These are phyloP conservation scores for Styela clava DNA, from an alignment of 23 tunicate genomes.

Conservation along the genomic window DNA sequence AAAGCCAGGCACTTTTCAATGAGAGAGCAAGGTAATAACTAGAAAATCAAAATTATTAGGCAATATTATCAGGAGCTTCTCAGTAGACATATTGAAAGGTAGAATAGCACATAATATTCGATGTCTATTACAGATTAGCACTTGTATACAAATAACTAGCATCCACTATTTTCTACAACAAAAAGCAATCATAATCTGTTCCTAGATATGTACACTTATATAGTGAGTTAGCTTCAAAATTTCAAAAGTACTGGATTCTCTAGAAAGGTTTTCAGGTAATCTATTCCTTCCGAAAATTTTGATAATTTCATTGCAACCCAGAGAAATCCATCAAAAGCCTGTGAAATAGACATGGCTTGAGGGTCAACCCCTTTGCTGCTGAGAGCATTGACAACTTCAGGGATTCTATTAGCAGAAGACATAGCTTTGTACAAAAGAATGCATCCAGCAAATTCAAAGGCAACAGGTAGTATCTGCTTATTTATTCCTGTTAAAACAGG, in stretches of 20 bases:
- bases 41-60: too few relatives aligned
- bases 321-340: not conserved
- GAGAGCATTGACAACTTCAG: not conserved
- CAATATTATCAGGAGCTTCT: too few relatives aligned
- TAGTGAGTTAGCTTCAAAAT: not conserved
- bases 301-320: not conserved
- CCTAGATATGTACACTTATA: too few relatives aligned
- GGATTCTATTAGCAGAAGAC: not conserved
- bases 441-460: slow-evolving; percentile 25
- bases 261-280: too few relatives aligned
- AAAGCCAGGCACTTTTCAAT: too few relatives aligned
- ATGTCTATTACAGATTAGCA: too few relatives aligned
- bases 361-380: not conserved
- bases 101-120: too few relatives aligned
- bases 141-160: too few relatives aligned
- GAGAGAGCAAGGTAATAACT: too few relatives aligned
- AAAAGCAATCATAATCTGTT: too few relatives aligned
- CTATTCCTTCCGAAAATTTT: not conserved
- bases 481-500: slow-evolving; percentile 21
- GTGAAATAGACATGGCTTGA: not conserved
- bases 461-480: slow-evolving; percentile 1
- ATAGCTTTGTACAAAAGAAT: slow-evolving; percentile 4
- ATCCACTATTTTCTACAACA: too few relatives aligned
- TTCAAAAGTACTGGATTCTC: not conserved
- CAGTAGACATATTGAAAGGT: too few relatives aligned